Evolutionary conservation across 1,140 invertebrate genomes (phyloP).

Genomic region (Sycobia sp.): DNA sequence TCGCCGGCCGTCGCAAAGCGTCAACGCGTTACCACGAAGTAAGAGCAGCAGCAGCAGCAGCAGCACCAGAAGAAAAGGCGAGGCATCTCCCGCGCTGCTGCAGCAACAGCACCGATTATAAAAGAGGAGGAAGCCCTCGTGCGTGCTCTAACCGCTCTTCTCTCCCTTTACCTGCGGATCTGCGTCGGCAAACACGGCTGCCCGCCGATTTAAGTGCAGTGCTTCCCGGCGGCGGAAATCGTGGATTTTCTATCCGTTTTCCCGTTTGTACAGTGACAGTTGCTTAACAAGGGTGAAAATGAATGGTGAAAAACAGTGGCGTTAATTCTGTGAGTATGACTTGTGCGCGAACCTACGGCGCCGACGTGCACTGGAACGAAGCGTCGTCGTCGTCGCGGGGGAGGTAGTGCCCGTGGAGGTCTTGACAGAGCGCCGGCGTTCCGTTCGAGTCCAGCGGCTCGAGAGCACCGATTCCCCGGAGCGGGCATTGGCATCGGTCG

Average conservation of each 20-base stretch:
- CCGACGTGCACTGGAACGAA: not conserved
- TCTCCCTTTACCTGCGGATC: not conserved
- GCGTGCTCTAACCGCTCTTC: conserved; percentile 2
- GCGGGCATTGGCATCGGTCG: too few species aligned
- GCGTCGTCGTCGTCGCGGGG: not conserved
- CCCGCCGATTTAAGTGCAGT: too few species aligned
- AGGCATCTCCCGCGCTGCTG: not conserved
- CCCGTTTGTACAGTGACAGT: not conserved
- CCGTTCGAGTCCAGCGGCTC: too few species aligned
- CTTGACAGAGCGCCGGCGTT: not conserved
- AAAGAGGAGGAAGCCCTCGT: not conserved
- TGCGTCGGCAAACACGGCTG: too few species aligned
- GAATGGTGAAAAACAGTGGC: too few species aligned
- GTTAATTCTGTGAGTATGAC: conserved; percentile 12
- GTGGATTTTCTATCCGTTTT: too few species aligned
- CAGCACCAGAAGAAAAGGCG: not conserved
- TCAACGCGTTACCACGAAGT: conserved; percentile 12
- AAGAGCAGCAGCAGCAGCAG: too few species aligned
- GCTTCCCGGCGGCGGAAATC: not conserved
- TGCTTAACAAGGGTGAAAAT: too few species aligned
- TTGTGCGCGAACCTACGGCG: not conserved
- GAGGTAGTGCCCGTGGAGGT: too few species aligned
- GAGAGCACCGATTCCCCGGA: too few species aligned
- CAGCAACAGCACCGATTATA: not conserved
- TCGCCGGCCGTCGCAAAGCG: conserved; percentile 38